These are phyloP conservation scores for Lucilia sericata DNA, from an alignment of 1,140 invertebrate genomes.

Conservation along the genomic window DNA sequence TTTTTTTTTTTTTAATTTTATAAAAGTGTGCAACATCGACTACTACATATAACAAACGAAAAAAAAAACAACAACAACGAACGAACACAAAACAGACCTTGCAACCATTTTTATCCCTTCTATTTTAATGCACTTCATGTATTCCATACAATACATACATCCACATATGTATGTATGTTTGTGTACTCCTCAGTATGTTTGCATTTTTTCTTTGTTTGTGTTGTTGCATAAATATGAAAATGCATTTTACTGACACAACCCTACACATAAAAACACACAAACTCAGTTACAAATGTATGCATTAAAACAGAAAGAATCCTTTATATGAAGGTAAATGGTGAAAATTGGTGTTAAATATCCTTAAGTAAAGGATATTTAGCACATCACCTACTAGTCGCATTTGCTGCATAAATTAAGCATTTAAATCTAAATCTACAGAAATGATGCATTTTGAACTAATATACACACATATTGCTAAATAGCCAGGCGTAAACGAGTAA, in stretches of 20 bases:
- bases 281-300: no score
- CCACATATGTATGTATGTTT: no score
- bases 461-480: neutral
- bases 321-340: no score
- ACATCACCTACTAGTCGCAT: neutral
- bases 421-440: constrained; percentile 12
- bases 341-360: constrained; percentile 5
- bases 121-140: constrained; percentile 30
- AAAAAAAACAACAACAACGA: neutral
- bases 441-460: neutral
- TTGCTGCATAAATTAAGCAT: neutral
- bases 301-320: no score
- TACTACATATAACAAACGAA: neutral
- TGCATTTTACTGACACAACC: neutral
- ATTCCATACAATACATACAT: neutral
- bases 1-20: neutral
- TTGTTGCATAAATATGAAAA: no score
- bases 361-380: constrained; percentile 21
- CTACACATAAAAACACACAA: no score
- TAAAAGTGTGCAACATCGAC: neutral
- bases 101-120: constrained; percentile 30
- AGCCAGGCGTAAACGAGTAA: no score
- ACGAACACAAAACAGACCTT: constrained; percentile 20
- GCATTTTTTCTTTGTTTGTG: no score
- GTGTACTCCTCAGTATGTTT: neutral